These are phyloP conservation scores for Suillia variegata DNA, from an alignment of 2,888 invertebrate species.

Conservation along the genomic window DNA sequence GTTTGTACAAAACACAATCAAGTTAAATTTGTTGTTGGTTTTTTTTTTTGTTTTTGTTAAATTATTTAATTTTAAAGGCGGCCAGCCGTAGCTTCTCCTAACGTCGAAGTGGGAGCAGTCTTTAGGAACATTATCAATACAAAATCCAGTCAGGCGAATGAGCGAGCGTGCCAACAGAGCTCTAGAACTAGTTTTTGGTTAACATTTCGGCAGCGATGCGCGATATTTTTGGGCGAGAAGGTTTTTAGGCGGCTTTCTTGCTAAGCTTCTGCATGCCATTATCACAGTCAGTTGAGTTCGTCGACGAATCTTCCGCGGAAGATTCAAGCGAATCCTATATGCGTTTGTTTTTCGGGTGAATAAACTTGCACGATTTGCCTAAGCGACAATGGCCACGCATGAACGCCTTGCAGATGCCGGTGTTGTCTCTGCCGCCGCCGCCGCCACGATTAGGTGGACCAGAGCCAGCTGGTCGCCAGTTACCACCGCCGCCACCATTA, in stretches of 20 bases:
- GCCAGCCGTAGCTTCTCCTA: too few species aligned
- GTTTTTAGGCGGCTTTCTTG: background rate
- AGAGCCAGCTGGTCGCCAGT: slow-evolving; percentile 66
- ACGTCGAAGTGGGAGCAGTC: too few species aligned
- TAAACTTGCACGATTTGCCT: slow-evolving; percentile 81
- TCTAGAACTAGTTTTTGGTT: too few species aligned
- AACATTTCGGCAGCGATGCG: too few species aligned
- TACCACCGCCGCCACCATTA: slow-evolving; percentile 60
- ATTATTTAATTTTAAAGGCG: too few species aligned
- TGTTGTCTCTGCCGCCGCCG: slow-evolving; percentile 44
- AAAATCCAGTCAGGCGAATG: too few species aligned
- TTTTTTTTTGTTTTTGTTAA: too few species aligned
- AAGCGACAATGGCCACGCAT: slow-evolving; percentile 82
- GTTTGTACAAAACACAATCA: too few species aligned
- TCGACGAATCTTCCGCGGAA: slow-evolving; percentile 44
- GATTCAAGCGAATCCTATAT: slow-evolving; percentile 50
- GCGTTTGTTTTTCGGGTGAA: slow-evolving; percentile 69
- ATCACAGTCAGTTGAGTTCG: slow-evolving; percentile 44
- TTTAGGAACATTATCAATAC: too few species aligned
- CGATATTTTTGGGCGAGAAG: too few species aligned
- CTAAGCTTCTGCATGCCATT: slow-evolving; percentile 20
- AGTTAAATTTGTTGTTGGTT: too few species aligned
- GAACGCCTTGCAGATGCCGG: slow-evolving; percentile 75
- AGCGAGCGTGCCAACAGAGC: too few species aligned
- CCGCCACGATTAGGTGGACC: slow-evolving; percentile 51